Conservation (phyloP, 2,888 invertebrate genomes). For the Parochlus steinenii region DNA sequence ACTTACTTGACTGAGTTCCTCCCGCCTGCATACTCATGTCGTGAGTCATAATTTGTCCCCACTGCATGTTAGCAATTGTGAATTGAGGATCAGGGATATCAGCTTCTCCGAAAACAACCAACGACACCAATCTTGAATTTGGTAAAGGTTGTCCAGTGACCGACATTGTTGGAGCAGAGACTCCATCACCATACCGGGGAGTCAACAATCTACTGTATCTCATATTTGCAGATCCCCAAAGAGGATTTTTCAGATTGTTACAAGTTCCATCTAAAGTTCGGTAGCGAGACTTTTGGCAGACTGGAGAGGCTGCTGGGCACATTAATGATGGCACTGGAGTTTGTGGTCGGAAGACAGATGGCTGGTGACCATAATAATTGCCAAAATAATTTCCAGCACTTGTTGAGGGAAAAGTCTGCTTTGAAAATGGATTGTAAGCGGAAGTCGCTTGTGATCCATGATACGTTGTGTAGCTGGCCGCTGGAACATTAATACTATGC, state of each 20-base stretch:
- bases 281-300: slow-evolving; percentile 33
- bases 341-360: neutral
- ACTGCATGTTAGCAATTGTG: slow-evolving; percentile 52
- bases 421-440: slow-evolving; percentile 6
- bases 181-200: slow-evolving; percentile 33
- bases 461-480: slow-evolving; percentile 7
- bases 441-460: neutral
- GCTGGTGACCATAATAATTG: neutral
- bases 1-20: slow-evolving; percentile 55
- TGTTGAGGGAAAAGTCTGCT: neutral
- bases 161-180: slow-evolving; percentile 41
- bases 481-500: slow-evolving; percentile 1
- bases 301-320: slow-evolving; percentile 16
- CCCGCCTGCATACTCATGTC: slow-evolving; percentile 36
- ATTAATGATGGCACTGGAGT: slow-evolving; percentile 4
- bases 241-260: slow-evolving; percentile 73
- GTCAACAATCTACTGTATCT: slow-evolving; percentile 31
- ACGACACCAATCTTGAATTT: slow-evolving; percentile 50
- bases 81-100: slow-evolving; percentile 52
- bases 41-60: slow-evolving; percentile 44
- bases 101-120: slow-evolving; percentile 50
- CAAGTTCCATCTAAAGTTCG: slow-evolving; percentile 83
- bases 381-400: neutral
- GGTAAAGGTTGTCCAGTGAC: slow-evolving; percentile 50
- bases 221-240: slow-evolving; percentile 63